Evolutionary conservation across 92 coral and sea anemone genomes (phyloP).

Genomic region (Metridium senile): DNA sequence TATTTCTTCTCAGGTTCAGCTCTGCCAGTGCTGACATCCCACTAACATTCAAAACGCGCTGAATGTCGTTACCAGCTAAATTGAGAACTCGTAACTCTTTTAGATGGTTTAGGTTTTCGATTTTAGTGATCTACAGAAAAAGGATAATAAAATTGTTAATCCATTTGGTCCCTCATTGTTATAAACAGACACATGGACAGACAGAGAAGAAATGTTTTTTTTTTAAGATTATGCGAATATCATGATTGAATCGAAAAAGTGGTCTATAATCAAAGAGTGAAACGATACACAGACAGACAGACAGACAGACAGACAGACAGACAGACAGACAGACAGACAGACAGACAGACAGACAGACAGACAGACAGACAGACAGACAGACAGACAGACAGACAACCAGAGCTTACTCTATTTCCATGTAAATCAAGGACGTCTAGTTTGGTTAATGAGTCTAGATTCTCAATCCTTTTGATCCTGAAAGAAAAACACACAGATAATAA

Average conservation of each 20-base stretch:
- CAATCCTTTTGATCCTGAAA: slow-evolving; percentile 76
- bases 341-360: not conserved
- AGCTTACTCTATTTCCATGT: slow-evolving; percentile 90
- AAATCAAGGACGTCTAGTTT: slow-evolving; percentile 95
- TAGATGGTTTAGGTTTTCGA: slow-evolving; percentile 87
- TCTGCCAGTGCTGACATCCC: slow-evolving; percentile 94
- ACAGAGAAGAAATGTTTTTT: no score
- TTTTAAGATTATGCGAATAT: no score
- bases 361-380: not conserved
- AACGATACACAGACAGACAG: not conserved
- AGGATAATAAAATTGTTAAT: not conserved
- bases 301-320: not conserved
- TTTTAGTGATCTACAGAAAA: slow-evolving; percentile 63
- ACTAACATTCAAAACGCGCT: slow-evolving; percentile 69
- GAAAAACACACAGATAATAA: no score
- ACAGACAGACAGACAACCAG: not conserved
- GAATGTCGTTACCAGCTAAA: slow-evolving; percentile 93
- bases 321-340: not conserved
- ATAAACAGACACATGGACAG: not conserved
- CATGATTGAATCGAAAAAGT: not conserved
- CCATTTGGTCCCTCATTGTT: not conserved
- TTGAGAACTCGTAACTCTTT: slow-evolving; percentile 88
- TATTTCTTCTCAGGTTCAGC: slow-evolving; percentile 89
- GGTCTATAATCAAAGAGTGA: not conserved
- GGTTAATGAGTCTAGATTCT: slow-evolving; percentile 83